These are phyloP conservation scores for Cactoblastis cactorum DNA, from an alignment of 2,888 invertebrate genomes.

Conservation along the genomic window DNA sequence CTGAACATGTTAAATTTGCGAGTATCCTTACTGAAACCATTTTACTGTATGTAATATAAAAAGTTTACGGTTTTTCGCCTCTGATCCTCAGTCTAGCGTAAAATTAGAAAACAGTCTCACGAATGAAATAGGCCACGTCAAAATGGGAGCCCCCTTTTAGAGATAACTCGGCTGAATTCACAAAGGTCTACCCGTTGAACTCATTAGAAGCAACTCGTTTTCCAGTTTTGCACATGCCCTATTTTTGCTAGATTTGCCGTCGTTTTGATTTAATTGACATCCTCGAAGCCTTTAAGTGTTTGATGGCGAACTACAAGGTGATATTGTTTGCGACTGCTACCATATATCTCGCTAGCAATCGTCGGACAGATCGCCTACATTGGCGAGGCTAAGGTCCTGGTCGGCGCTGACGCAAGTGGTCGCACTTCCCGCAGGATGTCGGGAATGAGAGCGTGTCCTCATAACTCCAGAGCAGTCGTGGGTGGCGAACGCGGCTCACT, in stretches of 20 bases:
- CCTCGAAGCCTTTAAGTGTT: conserved; percentile 31
- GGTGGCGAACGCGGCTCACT: conserved; percentile 47
- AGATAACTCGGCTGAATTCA: conserved; percentile 33
- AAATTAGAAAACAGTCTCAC: conserved; percentile 48
- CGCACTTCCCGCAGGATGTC: conserved; percentile 74
- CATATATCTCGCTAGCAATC: conserved; percentile 53
- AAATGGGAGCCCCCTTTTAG: conserved; percentile 32
- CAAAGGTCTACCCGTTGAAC: conserved; percentile 23
- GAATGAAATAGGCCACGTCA: conserved; percentile 33
- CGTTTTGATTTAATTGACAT: conserved; percentile 8
- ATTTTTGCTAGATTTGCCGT: conserved; percentile 20
- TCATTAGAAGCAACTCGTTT: conserved; percentile 27
- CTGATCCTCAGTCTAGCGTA: conserved; percentile 39
- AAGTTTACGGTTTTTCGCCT: conserved; percentile 31
- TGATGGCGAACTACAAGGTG: conserved; percentile 35
- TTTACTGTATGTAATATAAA: conserved; percentile 16
- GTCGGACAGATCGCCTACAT: conserved; percentile 66
- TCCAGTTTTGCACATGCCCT: conserved; percentile 22
- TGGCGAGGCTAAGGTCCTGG: conserved; percentile 61
- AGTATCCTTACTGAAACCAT: neutral
- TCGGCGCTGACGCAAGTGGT: conserved; percentile 63
- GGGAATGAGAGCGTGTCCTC: conserved; percentile 76
- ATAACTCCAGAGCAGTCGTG: conserved; percentile 64
- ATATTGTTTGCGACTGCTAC: conserved; percentile 33
- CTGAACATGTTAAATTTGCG: neutral